A percentile compares a stretch with the other conserved stretches of the same genome.
phyloP scores from a whole-genome alignment of 2,113 vertebrate species.

The Notarius quadriscutis region DNA sequence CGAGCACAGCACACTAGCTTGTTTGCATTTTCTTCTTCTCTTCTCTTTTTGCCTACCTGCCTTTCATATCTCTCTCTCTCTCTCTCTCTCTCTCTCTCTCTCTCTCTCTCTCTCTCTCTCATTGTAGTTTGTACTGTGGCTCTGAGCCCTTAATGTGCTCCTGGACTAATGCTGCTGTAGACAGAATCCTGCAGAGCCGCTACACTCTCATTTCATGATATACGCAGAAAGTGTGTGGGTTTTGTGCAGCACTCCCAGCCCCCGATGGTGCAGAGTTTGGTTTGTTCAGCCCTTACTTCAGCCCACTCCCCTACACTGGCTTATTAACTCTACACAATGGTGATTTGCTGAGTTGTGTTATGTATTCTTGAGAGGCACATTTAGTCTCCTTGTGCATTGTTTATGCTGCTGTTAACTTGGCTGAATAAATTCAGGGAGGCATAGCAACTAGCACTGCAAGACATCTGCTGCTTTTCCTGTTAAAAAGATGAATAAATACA shows the following conservation, averaged over 20 bases:
- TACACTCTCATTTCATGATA: constrained; percentile 55
- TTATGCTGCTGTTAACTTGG: constrained; percentile 19
- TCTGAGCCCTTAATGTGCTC: constrained; percentile 45
- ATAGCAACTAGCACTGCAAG: constrained; percentile 2
- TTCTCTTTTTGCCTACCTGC: constrained; percentile 1
- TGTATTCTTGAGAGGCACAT: constrained; percentile 34
- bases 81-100: constrained; percentile 9
- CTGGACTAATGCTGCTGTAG: constrained; percentile 27
- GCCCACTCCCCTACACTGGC: constrained; percentile 31
- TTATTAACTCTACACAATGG: constrained; percentile 44
- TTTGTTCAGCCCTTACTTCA: constrained; percentile 54
- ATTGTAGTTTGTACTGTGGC: constrained; percentile 47
- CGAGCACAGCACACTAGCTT: not conserved
- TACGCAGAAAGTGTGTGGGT: constrained; percentile 30
- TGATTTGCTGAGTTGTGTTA: constrained; percentile 37
- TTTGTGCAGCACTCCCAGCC: constrained; percentile 30
- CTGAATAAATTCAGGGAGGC: constrained; percentile 17
- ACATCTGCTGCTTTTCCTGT: not conserved
- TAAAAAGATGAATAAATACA: not conserved
- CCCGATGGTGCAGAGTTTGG: constrained; percentile 53
- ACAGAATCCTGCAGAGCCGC: constrained; percentile 37
- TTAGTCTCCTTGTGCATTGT: constrained; percentile 25
- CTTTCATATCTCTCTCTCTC: constrained; percentile 6
- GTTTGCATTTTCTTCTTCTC: not conserved
- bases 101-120: constrained; percentile 25